Conservation (phyloP, 2,888 invertebrate genomes). For the Trachelus stipa region DNA sequence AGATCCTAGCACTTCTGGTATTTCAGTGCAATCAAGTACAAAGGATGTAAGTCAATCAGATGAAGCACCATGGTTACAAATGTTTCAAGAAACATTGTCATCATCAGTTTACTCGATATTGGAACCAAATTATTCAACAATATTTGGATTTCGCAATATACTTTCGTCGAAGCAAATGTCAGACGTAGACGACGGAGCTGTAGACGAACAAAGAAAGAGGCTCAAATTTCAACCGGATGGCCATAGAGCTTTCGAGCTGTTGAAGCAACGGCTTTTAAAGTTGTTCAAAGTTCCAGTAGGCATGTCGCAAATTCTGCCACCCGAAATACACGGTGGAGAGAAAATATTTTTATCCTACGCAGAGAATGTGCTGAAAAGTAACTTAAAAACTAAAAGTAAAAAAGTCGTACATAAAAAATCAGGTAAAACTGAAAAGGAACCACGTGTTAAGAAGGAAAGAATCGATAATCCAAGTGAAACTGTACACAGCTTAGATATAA, state of each 20-base stretch:
- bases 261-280: constrained; percentile 49
- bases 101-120: neutral
- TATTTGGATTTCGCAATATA: constrained; percentile 34
- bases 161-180: constrained; percentile 14
- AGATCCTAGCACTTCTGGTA: neutral
- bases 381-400: neutral
- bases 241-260: constrained; percentile 19
- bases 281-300: constrained; percentile 57
- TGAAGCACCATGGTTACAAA: neutral
- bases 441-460: neutral
- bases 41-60: neutral
- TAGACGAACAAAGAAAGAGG: neutral
- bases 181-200: constrained; percentile 6
- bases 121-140: constrained; percentile 30
- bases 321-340: constrained; percentile 2
- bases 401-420: neutral
- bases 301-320: constrained; percentile 39
- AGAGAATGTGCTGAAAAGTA: neutral
- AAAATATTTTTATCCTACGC: neutral
- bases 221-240: constrained; percentile 5
- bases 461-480: neutral
- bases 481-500: neutral
- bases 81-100: neutral
- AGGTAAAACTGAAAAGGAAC: neutral
- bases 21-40: neutral